phyloP scores from a whole-genome alignment of 2,888 invertebrate species.

The Idaea biselata region DNA sequence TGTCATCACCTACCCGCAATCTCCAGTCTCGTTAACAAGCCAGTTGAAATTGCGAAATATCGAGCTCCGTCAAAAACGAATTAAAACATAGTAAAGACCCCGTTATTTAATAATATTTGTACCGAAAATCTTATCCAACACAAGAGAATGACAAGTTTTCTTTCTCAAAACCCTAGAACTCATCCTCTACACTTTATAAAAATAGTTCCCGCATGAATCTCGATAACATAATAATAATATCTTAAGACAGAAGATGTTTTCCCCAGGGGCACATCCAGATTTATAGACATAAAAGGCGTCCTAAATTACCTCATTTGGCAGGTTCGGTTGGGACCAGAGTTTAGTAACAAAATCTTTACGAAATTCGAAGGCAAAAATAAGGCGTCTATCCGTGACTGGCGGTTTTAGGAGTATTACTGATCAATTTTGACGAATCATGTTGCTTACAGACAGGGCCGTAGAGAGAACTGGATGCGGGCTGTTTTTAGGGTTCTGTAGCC shows the following conservation, averaged over 20 bases:
- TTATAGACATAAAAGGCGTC: neutral
- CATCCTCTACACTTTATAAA: neutral
- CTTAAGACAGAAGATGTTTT: neutral
- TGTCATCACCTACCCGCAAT: no score
- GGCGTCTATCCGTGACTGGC: neutral
- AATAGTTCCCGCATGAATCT: neutral
- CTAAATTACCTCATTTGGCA: neutral
- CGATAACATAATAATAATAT: neutral
- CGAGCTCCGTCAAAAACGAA: no score
- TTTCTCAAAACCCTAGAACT: neutral
- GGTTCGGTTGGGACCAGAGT: neutral
- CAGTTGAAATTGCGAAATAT: no score
- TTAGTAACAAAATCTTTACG: neutral
- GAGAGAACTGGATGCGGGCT: neutral
- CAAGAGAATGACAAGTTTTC: neutral
- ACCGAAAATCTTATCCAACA: neutral
- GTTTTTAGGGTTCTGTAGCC: no score
- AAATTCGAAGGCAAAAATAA: neutral
- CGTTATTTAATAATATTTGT: no score
- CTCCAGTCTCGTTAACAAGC: no score
- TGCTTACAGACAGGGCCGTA: neutral
- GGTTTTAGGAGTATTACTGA: constrained; percentile 1
- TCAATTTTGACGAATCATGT: constrained; percentile 3
- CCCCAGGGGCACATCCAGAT: neutral
- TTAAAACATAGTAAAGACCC: no score